Conservation (phyloP, 1,140 invertebrate genomes). For the Bombus sylvicola region DNA sequence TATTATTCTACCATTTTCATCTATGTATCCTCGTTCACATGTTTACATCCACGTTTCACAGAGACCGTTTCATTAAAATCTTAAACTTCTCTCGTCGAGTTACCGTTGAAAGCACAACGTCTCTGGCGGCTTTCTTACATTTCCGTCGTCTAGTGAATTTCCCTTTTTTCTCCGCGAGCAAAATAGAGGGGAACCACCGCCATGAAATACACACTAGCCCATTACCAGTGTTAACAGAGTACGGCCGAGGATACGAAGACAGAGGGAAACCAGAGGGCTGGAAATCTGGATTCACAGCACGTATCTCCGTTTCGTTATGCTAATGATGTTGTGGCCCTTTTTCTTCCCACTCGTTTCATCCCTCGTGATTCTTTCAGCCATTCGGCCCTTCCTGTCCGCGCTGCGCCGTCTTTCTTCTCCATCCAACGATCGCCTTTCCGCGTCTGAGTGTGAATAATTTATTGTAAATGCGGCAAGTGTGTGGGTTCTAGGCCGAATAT, state of each 20-base stretch:
- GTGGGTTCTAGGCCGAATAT: constrained; percentile 18
- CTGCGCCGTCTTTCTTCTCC: neutral
- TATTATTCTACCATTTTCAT: neutral
- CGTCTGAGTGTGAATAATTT: neutral
- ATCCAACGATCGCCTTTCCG: constrained; percentile 5
- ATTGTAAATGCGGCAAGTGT: neutral
- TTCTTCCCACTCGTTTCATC: constrained; percentile 55
- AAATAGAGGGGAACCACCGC: constrained; percentile 25
- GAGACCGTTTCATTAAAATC: neutral
- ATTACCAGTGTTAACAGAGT: constrained; percentile 67
- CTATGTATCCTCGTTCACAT: no score
- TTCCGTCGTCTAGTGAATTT: constrained; percentile 30
- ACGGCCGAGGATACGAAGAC: constrained; percentile 16
- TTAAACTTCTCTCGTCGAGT: neutral
- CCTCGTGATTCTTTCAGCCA: constrained; percentile 50
- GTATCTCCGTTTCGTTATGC: constrained; percentile 68
- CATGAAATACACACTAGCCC: constrained; percentile 59
- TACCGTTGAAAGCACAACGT: neutral
- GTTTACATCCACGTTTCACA: neutral
- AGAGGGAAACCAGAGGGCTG: constrained; percentile 1
- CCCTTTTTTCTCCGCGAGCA: constrained; percentile 28
- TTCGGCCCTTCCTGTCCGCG: constrained; percentile 9
- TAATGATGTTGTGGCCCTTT: constrained; percentile 64
- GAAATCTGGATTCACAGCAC: constrained; percentile 63
- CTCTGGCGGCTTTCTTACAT: neutral